Percentiles rank a stretch among this genome's conserved stretches.
phyloP scores from a whole-genome alignment of 2,888 invertebrate species.

The Anthrax anthrax region DNA sequence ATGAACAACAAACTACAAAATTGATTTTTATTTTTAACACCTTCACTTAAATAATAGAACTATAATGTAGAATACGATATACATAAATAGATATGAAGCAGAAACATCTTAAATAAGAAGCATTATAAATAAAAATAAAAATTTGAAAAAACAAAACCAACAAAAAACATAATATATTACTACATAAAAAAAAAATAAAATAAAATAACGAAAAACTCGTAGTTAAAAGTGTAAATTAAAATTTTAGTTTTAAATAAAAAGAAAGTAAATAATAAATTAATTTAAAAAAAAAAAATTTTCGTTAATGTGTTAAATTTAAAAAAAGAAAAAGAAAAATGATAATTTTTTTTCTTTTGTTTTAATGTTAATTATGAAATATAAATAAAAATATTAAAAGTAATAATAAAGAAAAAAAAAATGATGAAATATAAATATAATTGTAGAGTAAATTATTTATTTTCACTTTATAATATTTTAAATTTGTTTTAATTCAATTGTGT shows the following conservation, averaged over 20 bases:
- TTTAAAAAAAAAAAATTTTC: constrained; percentile 9
- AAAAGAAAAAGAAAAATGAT: background rate
- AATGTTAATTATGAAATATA: background rate
- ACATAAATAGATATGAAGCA: too few relatives aligned
- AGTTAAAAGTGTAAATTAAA: constrained; percentile 12
- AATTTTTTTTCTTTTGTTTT: too few relatives aligned
- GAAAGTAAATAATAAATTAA: background rate
- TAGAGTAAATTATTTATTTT: too few relatives aligned
- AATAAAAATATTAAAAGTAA: background rate
- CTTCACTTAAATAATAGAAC: too few relatives aligned
- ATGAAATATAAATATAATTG: background rate
- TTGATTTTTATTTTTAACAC: too few relatives aligned
- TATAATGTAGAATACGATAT: too few relatives aligned
- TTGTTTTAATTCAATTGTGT: background rate
- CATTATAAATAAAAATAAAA: background rate
- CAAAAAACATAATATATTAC: background rate
- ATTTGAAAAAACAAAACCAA: background rate
- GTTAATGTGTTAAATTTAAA: constrained; percentile 10
- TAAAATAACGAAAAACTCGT: constrained; percentile 3
- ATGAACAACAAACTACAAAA: too few relatives aligned
- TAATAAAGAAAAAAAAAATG: background rate
- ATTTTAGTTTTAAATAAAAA: constrained; percentile 5
- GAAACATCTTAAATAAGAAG: too few relatives aligned
- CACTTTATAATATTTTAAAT: background rate
- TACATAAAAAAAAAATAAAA: background rate